phyloP scores from a whole-genome alignment of 2,888 invertebrate genomes.

The Lobophora halterata region DNA sequence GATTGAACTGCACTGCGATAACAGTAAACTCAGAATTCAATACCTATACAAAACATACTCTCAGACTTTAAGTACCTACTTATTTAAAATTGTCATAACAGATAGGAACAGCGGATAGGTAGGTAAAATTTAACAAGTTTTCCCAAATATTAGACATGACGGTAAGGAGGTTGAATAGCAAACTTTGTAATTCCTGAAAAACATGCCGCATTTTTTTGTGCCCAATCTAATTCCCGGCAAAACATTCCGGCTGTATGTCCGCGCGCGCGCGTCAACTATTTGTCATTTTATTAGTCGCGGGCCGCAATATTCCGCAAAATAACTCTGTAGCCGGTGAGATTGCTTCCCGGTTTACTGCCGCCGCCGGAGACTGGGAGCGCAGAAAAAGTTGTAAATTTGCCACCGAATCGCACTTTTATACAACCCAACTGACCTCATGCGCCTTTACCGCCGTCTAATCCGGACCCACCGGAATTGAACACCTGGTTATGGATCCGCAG shows the following conservation, averaged over 20 bases:
- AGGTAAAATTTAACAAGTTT: no score
- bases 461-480: slow-evolving; percentile 54
- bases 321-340: slow-evolving; percentile 68
- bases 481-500: slow-evolving; percentile 46
- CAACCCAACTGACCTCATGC: slow-evolving; percentile 68
- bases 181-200: slow-evolving; percentile 17
- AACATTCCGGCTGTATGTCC: slow-evolving; percentile 46
- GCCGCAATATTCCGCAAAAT: slow-evolving; percentile 73
- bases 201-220: slow-evolving; percentile 22
- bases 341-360: slow-evolving; percentile 73
- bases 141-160: no score
- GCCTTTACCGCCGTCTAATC: slow-evolving; percentile 56
- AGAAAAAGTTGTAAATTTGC: slow-evolving; percentile 78
- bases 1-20: no score
- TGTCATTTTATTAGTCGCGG: slow-evolving; percentile 77
- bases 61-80: no score
- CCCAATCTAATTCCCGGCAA: slow-evolving; percentile 33
- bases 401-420: slow-evolving; percentile 73
- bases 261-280: slow-evolving; percentile 59
- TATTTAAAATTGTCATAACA: no score
- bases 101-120: no score
- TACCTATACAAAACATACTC: slow-evolving; percentile 7
- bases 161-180: no score
- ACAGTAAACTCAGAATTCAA: no score
- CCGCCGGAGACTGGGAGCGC: slow-evolving; percentile 55